These are phyloP conservation scores for Drosophila ohnishii DNA, from an alignment of 1,140 invertebrate species.

Conservation along the genomic window DNA sequence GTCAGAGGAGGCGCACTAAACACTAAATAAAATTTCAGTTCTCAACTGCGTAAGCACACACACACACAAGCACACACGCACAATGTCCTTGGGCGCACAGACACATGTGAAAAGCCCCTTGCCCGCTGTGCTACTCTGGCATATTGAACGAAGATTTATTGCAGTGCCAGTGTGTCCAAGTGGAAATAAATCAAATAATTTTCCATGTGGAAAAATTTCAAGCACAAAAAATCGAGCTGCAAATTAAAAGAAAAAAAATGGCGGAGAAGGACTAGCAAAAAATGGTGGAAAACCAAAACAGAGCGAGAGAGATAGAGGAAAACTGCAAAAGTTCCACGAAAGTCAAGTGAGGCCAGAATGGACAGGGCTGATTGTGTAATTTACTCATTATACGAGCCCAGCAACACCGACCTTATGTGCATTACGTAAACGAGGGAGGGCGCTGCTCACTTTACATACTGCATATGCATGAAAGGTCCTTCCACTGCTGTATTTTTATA, in stretches of 20 bases:
- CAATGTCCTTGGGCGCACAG: constrained; percentile 65
- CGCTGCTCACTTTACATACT: constrained; percentile 69
- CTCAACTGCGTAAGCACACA: constrained; percentile 68
- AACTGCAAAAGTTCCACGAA: constrained; percentile 48
- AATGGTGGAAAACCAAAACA: constrained; percentile 40
- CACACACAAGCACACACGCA: constrained; percentile 26
- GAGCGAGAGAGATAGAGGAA: constrained; percentile 11
- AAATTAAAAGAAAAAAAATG: constrained; percentile 61
- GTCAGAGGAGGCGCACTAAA: constrained; percentile 78
- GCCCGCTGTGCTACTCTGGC: constrained; percentile 61
- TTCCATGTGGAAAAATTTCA: constrained; percentile 82
- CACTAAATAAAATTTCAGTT: constrained; percentile 81
- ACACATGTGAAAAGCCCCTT: constrained; percentile 37
- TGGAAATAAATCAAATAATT: constrained; percentile 83
- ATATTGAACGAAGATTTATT: constrained; percentile 83
- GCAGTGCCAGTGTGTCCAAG: constrained; percentile 80
- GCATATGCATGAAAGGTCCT: constrained; percentile 69
- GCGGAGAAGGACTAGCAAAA: constrained; percentile 9
- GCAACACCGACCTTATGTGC: constrained; percentile 49
- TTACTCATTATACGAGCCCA: constrained; percentile 73
- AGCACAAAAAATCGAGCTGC: constrained; percentile 58
- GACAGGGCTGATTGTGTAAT: constrained; percentile 73
- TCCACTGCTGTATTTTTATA: constrained; percentile 69
- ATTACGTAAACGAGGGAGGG: constrained; percentile 45
- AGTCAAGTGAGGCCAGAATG: constrained; percentile 64